phyloP scores from a whole-genome alignment of 2,888 invertebrate species.

The Erebia aethiops region DNA sequence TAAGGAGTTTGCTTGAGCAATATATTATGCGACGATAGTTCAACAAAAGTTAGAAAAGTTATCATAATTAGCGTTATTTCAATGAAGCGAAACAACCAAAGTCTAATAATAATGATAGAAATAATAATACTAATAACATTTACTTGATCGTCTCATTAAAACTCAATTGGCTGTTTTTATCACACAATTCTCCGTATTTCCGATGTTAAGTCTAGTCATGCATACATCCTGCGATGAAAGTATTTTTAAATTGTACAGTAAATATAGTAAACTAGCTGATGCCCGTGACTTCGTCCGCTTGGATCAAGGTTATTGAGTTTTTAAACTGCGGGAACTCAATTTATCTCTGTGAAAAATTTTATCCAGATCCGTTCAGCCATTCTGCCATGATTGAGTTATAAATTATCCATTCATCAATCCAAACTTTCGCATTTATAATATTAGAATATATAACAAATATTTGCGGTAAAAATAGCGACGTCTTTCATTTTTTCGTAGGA shows the following conservation, averaged over 20 bases:
- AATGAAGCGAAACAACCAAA: conserved; percentile 3
- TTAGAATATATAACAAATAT: not conserved
- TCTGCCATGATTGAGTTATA: too few relatives aligned
- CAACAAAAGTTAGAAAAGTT: not conserved
- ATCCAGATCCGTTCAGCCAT: too few relatives aligned
- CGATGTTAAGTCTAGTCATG: conserved; percentile 22
- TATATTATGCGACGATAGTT: too few relatives aligned
- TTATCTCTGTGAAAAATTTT: too few relatives aligned
- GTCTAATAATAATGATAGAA: not conserved
- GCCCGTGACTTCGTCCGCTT: too few relatives aligned
- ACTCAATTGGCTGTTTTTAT: conserved; percentile 19
- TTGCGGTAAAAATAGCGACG: not conserved
- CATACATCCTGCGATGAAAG: conserved; percentile 23
- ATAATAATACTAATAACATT: conserved; percentile 6
- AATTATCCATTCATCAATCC: too few relatives aligned
- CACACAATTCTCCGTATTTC: conserved; percentile 20
- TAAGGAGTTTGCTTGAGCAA: not conserved
- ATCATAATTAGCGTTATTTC: not conserved
- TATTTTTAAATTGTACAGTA: conserved; percentile 18
- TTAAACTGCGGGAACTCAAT: too few relatives aligned
- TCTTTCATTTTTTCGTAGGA: not conserved
- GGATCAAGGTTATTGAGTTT: too few relatives aligned
- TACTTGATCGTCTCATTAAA: conserved; percentile 14
- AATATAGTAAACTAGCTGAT: too few relatives aligned
- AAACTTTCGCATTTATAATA: not conserved